phyloP scores from a whole-genome alignment of 2,888 invertebrate genomes.

The Camponotus fellah region DNA sequence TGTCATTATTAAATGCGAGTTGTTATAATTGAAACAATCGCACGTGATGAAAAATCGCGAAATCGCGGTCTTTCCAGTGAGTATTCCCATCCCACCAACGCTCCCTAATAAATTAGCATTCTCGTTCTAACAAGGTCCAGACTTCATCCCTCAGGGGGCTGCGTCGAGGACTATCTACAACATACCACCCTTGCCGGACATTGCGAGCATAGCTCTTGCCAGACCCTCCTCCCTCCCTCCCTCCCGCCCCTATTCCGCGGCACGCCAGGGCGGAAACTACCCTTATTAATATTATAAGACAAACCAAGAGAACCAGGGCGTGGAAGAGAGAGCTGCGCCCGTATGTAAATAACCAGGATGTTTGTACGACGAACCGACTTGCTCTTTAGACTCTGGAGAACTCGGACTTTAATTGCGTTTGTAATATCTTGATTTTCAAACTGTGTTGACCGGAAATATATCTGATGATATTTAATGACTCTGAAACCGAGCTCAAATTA shows the following conservation, averaged over 20 bases:
- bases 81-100: constrained; percentile 64
- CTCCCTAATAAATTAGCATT: constrained; percentile 85
- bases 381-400: constrained; percentile 46
- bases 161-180: constrained; percentile 82
- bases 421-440: constrained; percentile 41
- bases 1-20: background rate
- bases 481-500: background rate
- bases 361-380: constrained; percentile 76
- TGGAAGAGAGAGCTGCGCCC: constrained; percentile 62
- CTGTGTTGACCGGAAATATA: constrained; percentile 14
- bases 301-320: constrained; percentile 73
- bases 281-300: constrained; percentile 86
- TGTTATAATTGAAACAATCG: constrained; percentile 20
- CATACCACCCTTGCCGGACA: constrained; percentile 85
- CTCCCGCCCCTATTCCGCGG: constrained; percentile 74
- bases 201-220: constrained; percentile 85
- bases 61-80: constrained; percentile 67
- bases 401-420: constrained; percentile 60
- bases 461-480: constrained; percentile 22
- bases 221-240: constrained; percentile 75
- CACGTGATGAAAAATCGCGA: constrained; percentile 66
- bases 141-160: constrained; percentile 83
- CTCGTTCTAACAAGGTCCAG: constrained; percentile 85
- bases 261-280: constrained; percentile 83
- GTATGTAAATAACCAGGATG: constrained; percentile 82